Percentiles rank a stretch among this genome's conserved stretches.
These are phyloP conservation scores for Setophaga coronata DNA, from an alignment of 2,113 vertebrate genomes.

Conservation along the genomic window DNA sequence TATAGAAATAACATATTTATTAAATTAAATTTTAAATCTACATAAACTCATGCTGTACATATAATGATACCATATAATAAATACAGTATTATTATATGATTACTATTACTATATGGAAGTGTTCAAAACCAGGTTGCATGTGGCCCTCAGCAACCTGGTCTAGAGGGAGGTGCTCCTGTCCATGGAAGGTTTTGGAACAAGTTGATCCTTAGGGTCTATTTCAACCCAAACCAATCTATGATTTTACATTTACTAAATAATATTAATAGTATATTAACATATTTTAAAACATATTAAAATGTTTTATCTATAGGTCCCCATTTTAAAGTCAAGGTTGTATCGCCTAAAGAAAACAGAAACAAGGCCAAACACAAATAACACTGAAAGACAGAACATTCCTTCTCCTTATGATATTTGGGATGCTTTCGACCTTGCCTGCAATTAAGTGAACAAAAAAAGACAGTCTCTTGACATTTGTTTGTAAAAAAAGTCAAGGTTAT, in stretches of 20 bases:
- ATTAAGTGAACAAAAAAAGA: background rate
- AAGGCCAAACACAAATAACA: background rate
- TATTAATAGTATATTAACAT: background rate
- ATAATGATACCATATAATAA: background rate
- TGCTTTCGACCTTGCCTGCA: background rate
- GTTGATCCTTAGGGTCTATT: background rate
- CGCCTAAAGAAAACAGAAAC: background rate
- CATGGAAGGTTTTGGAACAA: background rate
- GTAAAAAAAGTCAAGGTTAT: background rate
- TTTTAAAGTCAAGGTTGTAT: background rate
- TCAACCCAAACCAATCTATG: background rate
- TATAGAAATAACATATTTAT: background rate
- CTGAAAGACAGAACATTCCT: background rate
- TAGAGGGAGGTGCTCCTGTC: background rate
- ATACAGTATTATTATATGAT: no score
- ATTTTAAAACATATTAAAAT: background rate
- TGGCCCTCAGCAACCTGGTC: background rate
- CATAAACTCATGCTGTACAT: background rate
- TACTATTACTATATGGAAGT: accelerated
- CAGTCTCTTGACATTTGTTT: background rate
- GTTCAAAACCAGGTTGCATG: background rate
- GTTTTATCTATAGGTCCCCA: background rate
- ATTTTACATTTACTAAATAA: background rate
- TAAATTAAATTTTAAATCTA: background rate
- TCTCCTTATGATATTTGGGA: background rate